Evolutionary conservation across 1,140 invertebrate genomes (phyloP).

Genomic region (Bombus confusus): DNA sequence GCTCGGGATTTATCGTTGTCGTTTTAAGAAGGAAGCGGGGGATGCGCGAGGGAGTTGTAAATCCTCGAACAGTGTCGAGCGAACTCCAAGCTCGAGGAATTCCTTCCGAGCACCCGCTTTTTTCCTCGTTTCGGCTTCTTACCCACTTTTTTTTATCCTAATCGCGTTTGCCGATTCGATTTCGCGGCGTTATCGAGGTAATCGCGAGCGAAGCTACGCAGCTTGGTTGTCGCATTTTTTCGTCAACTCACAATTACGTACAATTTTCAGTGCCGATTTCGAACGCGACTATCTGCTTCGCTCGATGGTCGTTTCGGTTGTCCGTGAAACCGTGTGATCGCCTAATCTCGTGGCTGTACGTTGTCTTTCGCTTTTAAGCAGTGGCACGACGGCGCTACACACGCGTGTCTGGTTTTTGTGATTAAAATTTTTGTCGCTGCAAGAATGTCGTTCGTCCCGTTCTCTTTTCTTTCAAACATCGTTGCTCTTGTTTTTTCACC

Average conservation of each 20-base stretch:
- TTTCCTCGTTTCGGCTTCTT: neutral
- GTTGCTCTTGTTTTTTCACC: neutral
- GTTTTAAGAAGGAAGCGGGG: conserved; percentile 23
- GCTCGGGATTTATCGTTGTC: conserved; percentile 30
- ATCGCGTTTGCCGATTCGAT: neutral
- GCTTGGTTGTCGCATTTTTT: neutral
- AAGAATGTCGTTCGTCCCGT: neutral
- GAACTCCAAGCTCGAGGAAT: conserved; percentile 2
- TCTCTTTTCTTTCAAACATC: neutral
- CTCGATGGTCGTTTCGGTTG: conserved; percentile 9
- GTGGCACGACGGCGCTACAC: neutral
- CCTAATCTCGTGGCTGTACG: conserved; percentile 49
- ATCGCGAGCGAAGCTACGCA: neutral
- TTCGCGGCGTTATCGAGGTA: conserved; percentile 20
- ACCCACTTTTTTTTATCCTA: neutral
- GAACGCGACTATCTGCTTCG: too few relatives aligned
- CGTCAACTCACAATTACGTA: neutral
- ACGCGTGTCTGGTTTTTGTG: conserved; percentile 30
- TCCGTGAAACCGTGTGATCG: conserved; percentile 33
- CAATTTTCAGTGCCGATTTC: conserved; percentile 64
- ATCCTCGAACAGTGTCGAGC: conserved; percentile 6
- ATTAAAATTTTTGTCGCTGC: conserved; percentile 38
- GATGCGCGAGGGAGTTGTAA: conserved; percentile 26
- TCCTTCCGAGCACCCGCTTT: neutral
- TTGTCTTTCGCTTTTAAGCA: conserved; percentile 40